These are phyloP conservation scores for Nipponia nippon DNA, from an alignment of 2,113 vertebrate species.

Conservation along the genomic window DNA sequence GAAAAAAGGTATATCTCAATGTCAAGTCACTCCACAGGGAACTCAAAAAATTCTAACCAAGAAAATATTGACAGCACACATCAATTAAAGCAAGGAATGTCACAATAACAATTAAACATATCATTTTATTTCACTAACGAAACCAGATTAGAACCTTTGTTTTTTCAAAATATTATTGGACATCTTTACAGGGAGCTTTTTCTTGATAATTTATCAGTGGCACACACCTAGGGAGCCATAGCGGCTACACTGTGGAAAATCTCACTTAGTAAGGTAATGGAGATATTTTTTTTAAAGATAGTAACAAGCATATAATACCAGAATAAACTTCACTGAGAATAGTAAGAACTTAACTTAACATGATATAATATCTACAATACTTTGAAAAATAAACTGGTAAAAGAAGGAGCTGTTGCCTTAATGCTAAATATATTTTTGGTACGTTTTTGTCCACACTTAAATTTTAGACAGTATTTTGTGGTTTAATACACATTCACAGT, in stretches of 20 bases:
- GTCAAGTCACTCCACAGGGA: slow-evolving; percentile 7
- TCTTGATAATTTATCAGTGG: neutral
- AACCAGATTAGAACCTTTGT: neutral
- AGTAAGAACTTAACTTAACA: slow-evolving; percentile 22
- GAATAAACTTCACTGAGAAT: slow-evolving; percentile 5
- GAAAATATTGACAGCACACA: slow-evolving; percentile 31
- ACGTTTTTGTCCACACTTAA: neutral
- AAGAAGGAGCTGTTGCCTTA: slow-evolving; percentile 56
- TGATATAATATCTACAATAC: neutral
- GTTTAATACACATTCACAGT: slow-evolving; percentile 19
- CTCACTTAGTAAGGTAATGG: neutral
- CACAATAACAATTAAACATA: slow-evolving; percentile 33
- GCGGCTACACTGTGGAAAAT: neutral
- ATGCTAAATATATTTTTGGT: slow-evolving; percentile 9
- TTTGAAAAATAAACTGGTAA: slow-evolving; percentile 39
- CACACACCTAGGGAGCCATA: neutral
- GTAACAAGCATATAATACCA: slow-evolving; percentile 47
- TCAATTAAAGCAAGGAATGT: slow-evolving; percentile 6
- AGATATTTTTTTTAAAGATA: neutral
- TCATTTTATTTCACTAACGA: neutral
- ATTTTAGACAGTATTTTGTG: slow-evolving; percentile 65
- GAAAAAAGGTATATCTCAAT: neutral
- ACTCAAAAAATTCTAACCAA: neutral
- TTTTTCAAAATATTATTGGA: neutral
- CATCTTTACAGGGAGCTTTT: neutral